A percentile compares a stretch with the other conserved stretches of the same genome.
Evolutionary conservation across 2,888 invertebrate species (phyloP).

Genomic region (Patella pellucida): DNA sequence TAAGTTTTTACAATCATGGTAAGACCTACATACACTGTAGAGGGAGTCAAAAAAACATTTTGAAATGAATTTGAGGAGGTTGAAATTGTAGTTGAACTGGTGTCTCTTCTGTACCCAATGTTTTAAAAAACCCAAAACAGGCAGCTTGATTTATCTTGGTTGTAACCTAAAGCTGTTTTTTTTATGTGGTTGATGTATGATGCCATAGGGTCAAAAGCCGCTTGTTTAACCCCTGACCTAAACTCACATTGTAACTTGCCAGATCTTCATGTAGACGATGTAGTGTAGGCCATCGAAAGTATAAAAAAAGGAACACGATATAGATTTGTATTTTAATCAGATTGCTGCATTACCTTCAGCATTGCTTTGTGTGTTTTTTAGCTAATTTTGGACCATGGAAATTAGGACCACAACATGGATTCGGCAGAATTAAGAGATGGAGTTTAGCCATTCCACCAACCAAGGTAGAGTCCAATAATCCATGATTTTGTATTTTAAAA

Average conservation of each 20-base stretch:
- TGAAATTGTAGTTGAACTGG: too few species aligned
- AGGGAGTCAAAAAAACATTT: too few species aligned
- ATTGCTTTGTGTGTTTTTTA: constrained; percentile 69
- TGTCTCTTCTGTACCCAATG: background rate
- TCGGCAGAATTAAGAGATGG: constrained; percentile 94
- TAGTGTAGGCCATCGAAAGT: too few species aligned
- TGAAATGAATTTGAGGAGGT: too few species aligned
- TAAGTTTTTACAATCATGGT: constrained; percentile 77
- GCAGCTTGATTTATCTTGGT: background rate
- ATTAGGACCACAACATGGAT: constrained; percentile 95
- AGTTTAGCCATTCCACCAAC: constrained; percentile 90
- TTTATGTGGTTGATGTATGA: too few species aligned
- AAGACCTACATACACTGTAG: background rate
- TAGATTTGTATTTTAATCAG: too few species aligned
- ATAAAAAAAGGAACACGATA: too few species aligned
- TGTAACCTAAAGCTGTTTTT: background rate
- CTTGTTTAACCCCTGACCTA: too few species aligned
- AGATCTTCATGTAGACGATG: too few species aligned
- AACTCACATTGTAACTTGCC: too few species aligned
- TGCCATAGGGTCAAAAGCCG: too few species aligned
- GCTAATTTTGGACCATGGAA: constrained; percentile 97
- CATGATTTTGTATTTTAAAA: too few species aligned
- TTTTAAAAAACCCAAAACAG: background rate
- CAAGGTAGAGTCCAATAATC: constrained; percentile 69
- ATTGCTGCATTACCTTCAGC: background rate